A percentile compares a stretch with the other conserved stretches of the same genome.
Conservation (phyloP, 2,797 vertebrate species). For the Schizopygopsis pylzovi region DNA sequence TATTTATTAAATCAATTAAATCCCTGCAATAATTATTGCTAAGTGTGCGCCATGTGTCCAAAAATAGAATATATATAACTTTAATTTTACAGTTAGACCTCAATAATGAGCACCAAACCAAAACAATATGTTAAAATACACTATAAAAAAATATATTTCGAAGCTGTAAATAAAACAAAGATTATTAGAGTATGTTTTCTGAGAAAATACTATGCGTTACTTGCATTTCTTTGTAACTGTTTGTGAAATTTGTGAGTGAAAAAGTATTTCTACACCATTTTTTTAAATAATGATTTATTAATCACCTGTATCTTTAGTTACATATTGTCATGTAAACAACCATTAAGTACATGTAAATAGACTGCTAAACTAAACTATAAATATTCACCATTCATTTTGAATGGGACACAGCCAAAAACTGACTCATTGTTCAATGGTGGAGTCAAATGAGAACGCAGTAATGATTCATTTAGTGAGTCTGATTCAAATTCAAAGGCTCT, state of each 20-base stretch:
- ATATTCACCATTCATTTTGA: background rate
- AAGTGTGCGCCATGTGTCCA: background rate
- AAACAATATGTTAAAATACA: background rate
- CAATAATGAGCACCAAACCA: background rate
- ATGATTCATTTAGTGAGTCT: background rate
- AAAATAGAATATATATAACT: background rate
- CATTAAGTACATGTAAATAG: no score
- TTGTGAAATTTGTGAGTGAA: no score
- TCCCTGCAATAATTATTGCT: background rate
- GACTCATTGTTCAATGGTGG: background rate
- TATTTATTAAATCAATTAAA: background rate
- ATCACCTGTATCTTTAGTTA: background rate
- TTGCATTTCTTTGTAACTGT: no score
- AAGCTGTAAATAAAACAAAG: no score
- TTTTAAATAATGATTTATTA: background rate
- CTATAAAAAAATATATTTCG: no score
- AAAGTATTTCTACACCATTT: no score
- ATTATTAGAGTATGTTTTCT: no score
- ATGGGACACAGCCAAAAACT: background rate
- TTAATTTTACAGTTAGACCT: background rate
- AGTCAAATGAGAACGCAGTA: background rate
- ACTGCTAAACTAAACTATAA: background rate
- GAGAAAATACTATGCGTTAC: no score
- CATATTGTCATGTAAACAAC: background rate
- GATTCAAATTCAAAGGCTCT: background rate